These are phyloP conservation scores for Teleopsis dalmanni DNA, from an alignment of 1,140 invertebrate species.

Conservation along the genomic window DNA sequence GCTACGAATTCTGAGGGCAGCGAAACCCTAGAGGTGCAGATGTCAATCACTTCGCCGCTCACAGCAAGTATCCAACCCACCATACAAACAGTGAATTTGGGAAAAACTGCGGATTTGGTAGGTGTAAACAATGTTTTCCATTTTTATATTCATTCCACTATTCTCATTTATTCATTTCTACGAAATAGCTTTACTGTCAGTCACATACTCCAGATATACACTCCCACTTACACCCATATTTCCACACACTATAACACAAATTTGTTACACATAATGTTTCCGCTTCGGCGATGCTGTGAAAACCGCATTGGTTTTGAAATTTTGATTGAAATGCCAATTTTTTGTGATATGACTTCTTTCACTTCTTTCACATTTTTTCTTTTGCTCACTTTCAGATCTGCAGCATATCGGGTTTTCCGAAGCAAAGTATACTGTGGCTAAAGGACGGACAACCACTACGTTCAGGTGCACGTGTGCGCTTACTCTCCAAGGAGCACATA, in stretches of 20 bases:
- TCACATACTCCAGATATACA: no score
- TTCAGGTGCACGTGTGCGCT: conserved; percentile 49
- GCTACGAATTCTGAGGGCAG: conserved; percentile 51
- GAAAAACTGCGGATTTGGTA: conserved; percentile 50
- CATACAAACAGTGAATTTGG: conserved; percentile 50
- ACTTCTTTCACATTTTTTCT: background rate
- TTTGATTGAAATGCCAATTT: no score
- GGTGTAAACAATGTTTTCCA: no score
- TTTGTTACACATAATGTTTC: no score
- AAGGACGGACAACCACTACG: conserved; percentile 60
- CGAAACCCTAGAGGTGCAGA: conserved; percentile 49
- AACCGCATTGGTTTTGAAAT: no score
- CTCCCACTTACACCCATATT: no score
- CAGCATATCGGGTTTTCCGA: conserved; percentile 65
- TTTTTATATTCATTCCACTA: no score
- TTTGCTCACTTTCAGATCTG: conserved; percentile 48
- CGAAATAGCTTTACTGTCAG: no score
- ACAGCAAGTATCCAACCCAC: conserved; percentile 48
- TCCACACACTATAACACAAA: no score
- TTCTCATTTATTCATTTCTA: no score
- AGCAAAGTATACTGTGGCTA: conserved; percentile 64
- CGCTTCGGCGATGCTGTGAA: no score
- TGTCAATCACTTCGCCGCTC: conserved; percentile 48
- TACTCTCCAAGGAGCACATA: conserved; percentile 49
- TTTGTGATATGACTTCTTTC: no score